phyloP scores from a whole-genome alignment of 2,888 invertebrate genomes.

The Anodontia alba region DNA sequence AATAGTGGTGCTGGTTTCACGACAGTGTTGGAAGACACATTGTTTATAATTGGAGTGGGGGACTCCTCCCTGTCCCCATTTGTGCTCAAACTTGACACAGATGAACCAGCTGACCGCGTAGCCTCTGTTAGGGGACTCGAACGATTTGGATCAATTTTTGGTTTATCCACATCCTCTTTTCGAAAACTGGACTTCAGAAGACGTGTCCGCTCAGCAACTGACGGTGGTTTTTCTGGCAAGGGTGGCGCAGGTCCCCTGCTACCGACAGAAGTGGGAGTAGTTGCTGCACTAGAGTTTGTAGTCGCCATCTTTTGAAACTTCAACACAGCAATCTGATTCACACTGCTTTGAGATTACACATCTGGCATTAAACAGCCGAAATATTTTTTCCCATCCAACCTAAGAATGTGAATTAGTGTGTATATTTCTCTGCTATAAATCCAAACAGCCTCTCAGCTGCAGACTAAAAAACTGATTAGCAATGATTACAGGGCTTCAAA shows the following conservation, averaged over 20 bases:
- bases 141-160: constrained; percentile 51
- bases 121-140: constrained; percentile 67
- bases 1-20: constrained; percentile 1
- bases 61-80: constrained; percentile 70
- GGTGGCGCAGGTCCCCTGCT: constrained; percentile 75
- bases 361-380: constrained; percentile 6
- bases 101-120: constrained; percentile 59
- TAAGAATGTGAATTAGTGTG: constrained; percentile 17
- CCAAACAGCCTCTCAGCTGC: background rate
- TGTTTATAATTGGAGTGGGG: constrained; percentile 38
- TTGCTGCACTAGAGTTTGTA: background rate
- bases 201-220: constrained; percentile 78
- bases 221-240: constrained; percentile 79
- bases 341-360: constrained; percentile 3
- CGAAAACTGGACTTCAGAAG: constrained; percentile 78
- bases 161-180: constrained; percentile 74
- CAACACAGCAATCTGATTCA: background rate
- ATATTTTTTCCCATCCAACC: background rate
- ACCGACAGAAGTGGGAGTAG: background rate
- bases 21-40: constrained; percentile 17
- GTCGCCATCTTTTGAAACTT: background rate
- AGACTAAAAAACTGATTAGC: background rate
- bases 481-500: too few relatives aligned
- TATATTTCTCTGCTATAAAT: constrained; percentile 16
- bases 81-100: constrained; percentile 56